Evolutionary conservation across 2,797 vertebrate species (phyloP), one percentile per base, ranked within the genome.

Genomic region (Malurus splendens): DNA sequence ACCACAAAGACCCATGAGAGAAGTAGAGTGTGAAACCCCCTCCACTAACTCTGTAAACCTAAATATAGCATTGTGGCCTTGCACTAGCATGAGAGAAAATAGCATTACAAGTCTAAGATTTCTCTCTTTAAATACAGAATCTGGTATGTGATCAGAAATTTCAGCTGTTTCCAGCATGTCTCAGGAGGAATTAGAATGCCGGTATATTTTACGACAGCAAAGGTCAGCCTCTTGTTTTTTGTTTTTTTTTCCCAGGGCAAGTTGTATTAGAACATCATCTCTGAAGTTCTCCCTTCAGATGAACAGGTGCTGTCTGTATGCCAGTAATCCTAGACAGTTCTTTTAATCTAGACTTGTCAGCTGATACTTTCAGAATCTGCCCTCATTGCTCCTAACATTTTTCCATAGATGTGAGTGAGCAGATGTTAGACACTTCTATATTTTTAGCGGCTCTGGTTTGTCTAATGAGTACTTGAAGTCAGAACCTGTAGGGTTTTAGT

Each of bases 61-160:
- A 92, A 92, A 92, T 78, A 81, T 50, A 91, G 62, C 45, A 51
- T n/a, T 30, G 25, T 17, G 56, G 81, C 67, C 33, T 70, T 4
- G 18, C 23, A 42, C 24, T 17, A 90, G 70, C 57, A 41, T 19
- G 70, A 70, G 5, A 79, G 32, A 71, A 93, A 92, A 95, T 44
- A 94, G 60, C 70, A 44, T 14, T 80, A 54, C 50, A 25, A 70
- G 83, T 47, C 36, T 91, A 82, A 86, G 67, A 71, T 91, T 88
- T 86, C 74, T 82, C 23, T 72, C 90, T 77, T 89, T 75, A 92
- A 92, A 83, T 90, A 89, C 87, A 78, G 77, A 86, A 52, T 64
- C 60, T 87, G 93, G 76, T 86, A 94, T 81, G 87, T 52, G 45
- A 78, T 41, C 44, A 70, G 79, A 77, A 65, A 73, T 67, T 76